phyloP scores from a whole-genome alignment of 2,797 vertebrate species.

The Protosalanx chinensis region DNA sequence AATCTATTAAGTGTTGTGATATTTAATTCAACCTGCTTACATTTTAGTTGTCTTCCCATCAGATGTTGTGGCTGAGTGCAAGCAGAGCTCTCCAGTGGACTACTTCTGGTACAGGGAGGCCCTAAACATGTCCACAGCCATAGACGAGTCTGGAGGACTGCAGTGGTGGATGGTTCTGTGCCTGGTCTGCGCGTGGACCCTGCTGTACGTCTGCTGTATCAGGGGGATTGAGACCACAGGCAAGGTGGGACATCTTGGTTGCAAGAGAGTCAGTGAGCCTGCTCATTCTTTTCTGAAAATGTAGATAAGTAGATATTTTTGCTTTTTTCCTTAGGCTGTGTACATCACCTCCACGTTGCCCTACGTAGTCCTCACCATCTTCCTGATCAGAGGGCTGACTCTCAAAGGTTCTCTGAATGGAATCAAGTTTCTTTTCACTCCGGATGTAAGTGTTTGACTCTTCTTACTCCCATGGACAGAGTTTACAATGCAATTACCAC shows the following conservation, averaged over 20 bases:
- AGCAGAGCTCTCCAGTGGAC: constrained; percentile 79
- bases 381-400: constrained; percentile 82
- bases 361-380: constrained; percentile 82
- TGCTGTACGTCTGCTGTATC: constrained; percentile 79
- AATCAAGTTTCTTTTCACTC: constrained; percentile 82
- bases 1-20: neutral
- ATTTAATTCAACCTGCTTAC: neutral
- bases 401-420: constrained; percentile 79
- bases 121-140: constrained; percentile 74
- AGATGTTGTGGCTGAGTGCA: constrained; percentile 77
- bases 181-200: constrained; percentile 74
- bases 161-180: constrained; percentile 83
- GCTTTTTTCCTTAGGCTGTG: constrained; percentile 73
- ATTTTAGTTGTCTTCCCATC: constrained; percentile 6
- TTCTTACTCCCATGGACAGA: neutral
- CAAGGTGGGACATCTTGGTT: constrained; percentile 68
- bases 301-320: neutral
- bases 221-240: constrained; percentile 86
- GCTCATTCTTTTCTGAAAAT: neutral
- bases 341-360: constrained; percentile 86
- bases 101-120: constrained; percentile 89
- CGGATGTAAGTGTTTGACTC: constrained; percentile 70
- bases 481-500: neutral
- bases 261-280: neutral
- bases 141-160: constrained; percentile 68